Percentiles rank a stretch among this genome's conserved stretches.
These are phyloP conservation scores for Mus musculus DNA, from an alignment of 2,113 vertebrate genomes.

Conservation along the genomic window GRCm39 chr2:44426501-44427000, in stretches of 20 bases:
- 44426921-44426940: neutral
- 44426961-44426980: neutral
- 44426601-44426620: conserved; percentile 80
- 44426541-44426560: neutral
- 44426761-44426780: neutral
- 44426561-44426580: neutral
- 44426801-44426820: conserved; percentile 8
- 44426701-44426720: neutral
- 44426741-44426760: conserved; percentile 40
- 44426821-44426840: neutral
- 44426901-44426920: neutral
- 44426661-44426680: conserved; percentile 2
- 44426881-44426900: neutral
- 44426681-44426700: neutral
- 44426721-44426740: neutral
- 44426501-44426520: conserved; percentile 72
- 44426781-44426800: conserved; percentile 45
- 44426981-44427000: neutral
- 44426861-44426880: neutral
- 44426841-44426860: neutral
- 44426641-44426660: conserved; percentile 54
- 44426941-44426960: neutral
- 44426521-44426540: conserved; percentile 72
- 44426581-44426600: conserved; percentile 78
- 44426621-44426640: conserved; percentile 72